Evolutionary conservation across 1,140 invertebrate genomes (phyloP), one percentile per base, ranked within the genome.

Genomic region (Piezodorus guildinii): DNA sequence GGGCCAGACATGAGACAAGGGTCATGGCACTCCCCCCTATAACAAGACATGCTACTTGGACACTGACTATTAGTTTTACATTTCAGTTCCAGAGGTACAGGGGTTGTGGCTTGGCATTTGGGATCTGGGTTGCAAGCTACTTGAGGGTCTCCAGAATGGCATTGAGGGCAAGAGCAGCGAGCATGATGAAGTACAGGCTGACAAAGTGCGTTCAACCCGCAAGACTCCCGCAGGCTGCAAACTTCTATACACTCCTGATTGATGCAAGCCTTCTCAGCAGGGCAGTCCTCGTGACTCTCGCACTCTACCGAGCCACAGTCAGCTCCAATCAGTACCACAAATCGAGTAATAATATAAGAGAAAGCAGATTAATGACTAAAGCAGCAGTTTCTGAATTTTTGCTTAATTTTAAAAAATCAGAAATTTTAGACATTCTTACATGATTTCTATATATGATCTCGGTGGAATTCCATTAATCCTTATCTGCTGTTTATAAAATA

Each of bases 261-360:
- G 75, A 91, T 84, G 81, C 92, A 95, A 73, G 89, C 87, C 79
- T 90, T 89, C 76, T 93, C 89, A 77, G 86, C 85, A 66, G 89
- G 83, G 79, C 92, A 95, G 77, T 93, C 90, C 78, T 83, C 81
- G 81, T 94, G 89, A 75, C 84, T 86, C 77, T 85, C 85, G 79
- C 91, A 94, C 83, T 91, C 86, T 79, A 85, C 85, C 79, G 23
- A 16, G n/a, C 52, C 52, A 52, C 51, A 56, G 52, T 19, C 52
- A 56, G 52, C 52, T 23, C 23, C 52, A 25, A 56, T 56, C 52
- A 56, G 52, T 56, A 56, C 52, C 52, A 56, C 15, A 56, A 10
- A 25, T 16, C 23, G 10, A 23, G 19, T 23, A 25, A 25, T 16
- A 23, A 56, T 23, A 56, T 56, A 14, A 23, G 52, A 56, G 52